A percentile compares a stretch with the other conserved stretches of the same genome.
phyloP scores from a whole-genome alignment of 2,888 invertebrate genomes.

The Rotaria magnacalcarata region DNA sequence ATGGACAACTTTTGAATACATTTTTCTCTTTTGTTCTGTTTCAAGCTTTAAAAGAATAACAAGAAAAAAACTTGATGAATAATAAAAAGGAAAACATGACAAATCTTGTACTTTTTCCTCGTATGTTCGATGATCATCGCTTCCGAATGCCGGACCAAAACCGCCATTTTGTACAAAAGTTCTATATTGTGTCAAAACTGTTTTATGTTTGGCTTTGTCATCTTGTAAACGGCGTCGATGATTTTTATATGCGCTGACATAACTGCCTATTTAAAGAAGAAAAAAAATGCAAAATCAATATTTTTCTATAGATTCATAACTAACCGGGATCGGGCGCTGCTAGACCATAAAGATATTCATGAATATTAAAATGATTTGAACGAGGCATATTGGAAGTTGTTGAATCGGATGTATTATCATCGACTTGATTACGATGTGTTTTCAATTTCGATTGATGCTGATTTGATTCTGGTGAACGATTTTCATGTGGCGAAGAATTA shows the following conservation, averaged over 20 bases:
- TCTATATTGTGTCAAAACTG: background rate
- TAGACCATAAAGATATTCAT: slow-evolving; percentile 33
- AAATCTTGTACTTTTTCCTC: background rate
- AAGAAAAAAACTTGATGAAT: background rate
- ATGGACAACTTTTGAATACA: background rate
- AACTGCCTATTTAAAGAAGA: background rate
- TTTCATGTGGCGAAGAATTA: background rate
- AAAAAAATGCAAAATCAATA: background rate
- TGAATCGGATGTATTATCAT: background rate
- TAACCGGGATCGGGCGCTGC: background rate
- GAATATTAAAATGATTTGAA: background rate
- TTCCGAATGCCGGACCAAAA: slow-evolving; percentile 19
- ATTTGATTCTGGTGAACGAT: background rate
- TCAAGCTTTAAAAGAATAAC: background rate
- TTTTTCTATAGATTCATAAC: background rate
- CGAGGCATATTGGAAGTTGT: background rate
- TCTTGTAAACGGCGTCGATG: background rate
- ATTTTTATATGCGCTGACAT: slow-evolving; percentile 21
- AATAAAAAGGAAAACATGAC: too few relatives aligned
- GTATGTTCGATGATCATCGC: background rate
- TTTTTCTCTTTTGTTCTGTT: background rate
- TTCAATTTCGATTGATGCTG: background rate
- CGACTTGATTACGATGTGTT: background rate
- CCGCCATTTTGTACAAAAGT: slow-evolving; percentile 1
- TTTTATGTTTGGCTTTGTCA: background rate